These are phyloP conservation scores for Cheilosia grossa DNA, from an alignment of 2,888 invertebrate species.

Conservation along the genomic window DNA sequence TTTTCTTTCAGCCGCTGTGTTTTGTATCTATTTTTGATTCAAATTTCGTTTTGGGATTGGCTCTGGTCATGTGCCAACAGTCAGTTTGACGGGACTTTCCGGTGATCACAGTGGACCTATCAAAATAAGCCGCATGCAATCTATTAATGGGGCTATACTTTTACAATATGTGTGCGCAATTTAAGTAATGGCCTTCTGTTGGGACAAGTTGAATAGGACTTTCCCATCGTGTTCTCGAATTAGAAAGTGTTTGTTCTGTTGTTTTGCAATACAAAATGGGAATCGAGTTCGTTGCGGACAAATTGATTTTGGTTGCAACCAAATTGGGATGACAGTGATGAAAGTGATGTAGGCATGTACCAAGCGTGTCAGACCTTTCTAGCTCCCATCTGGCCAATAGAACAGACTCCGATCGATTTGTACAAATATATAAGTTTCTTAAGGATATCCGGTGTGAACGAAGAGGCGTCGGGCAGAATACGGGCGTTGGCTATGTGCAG, in stretches of 20 bases:
- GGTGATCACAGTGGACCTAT: slow-evolving; percentile 71
- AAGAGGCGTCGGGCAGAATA: too few relatives aligned
- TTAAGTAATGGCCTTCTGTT: slow-evolving; percentile 2
- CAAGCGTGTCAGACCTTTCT: too few relatives aligned
- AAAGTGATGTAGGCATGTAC: too few relatives aligned
- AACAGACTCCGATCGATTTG: too few relatives aligned
- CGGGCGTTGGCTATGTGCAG: too few relatives aligned
- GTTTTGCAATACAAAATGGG: slow-evolving; percentile 2
- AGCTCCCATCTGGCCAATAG: too few relatives aligned
- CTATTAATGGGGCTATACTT: slow-evolving; percentile 36
- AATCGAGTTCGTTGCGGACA: background rate
- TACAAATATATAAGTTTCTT: too few relatives aligned
- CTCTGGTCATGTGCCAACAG: slow-evolving; percentile 72
- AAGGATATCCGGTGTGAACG: too few relatives aligned
- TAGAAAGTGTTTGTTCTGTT: slow-evolving; percentile 2
- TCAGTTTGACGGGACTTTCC: slow-evolving; percentile 72
- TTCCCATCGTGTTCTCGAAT: background rate
- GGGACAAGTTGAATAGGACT: background rate
- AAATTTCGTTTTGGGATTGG: slow-evolving; percentile 66
- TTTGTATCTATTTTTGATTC: slow-evolving; percentile 61
- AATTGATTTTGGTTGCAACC: background rate
- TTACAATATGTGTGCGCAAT: slow-evolving; percentile 31
- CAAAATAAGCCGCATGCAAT: slow-evolving; percentile 61
- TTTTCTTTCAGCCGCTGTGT: slow-evolving; percentile 10
- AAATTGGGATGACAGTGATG: background rate